Percentiles rank a stretch among this genome's conserved stretches.
Evolutionary conservation across 2,797 vertebrate species (phyloP).

Genomic region (Gouania willdenowi): DNA sequence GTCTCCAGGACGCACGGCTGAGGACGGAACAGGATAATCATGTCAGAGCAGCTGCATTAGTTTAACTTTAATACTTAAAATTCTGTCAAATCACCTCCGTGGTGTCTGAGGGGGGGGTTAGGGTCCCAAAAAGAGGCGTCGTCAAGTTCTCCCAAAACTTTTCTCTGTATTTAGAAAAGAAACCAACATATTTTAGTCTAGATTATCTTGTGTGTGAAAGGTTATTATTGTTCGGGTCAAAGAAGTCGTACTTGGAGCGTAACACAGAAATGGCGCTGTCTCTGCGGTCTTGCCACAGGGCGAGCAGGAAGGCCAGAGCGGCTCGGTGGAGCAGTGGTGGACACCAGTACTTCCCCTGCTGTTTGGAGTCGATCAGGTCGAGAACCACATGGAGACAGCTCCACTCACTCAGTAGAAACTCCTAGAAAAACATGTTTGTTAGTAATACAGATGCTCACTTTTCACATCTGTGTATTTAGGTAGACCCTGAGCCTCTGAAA

Average conservation of each 20-base stretch:
- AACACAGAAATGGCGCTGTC: constrained; percentile 95
- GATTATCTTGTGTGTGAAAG: background rate
- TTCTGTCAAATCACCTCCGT: constrained; percentile 84
- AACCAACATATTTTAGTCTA: no score
- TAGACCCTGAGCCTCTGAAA: no score
- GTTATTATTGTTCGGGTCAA: no score
- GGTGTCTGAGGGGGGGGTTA: constrained; percentile 84
- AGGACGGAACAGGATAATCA: no score
- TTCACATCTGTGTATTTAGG: no score
- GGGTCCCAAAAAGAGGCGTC: constrained; percentile 86
- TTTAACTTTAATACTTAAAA: background rate
- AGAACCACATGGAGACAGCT: constrained; percentile 93
- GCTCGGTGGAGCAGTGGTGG: constrained; percentile 90
- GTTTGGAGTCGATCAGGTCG: constrained; percentile 88
- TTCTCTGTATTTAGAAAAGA: constrained; percentile 68
- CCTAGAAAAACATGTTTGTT: no score
- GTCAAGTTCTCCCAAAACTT: constrained; percentile 96
- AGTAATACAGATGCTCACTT: no score
- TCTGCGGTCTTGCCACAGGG: constrained; percentile 95
- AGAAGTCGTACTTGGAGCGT: constrained; percentile 80
- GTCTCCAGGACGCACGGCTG: constrained; percentile 94
- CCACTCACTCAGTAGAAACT: constrained; percentile 92
- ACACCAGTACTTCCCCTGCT: constrained; percentile 92
- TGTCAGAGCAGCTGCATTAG: no score
- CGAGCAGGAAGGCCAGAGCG: constrained; percentile 90